Conservation (phyloP, 2,888 invertebrate species). For the Eilema depressum region DNA sequence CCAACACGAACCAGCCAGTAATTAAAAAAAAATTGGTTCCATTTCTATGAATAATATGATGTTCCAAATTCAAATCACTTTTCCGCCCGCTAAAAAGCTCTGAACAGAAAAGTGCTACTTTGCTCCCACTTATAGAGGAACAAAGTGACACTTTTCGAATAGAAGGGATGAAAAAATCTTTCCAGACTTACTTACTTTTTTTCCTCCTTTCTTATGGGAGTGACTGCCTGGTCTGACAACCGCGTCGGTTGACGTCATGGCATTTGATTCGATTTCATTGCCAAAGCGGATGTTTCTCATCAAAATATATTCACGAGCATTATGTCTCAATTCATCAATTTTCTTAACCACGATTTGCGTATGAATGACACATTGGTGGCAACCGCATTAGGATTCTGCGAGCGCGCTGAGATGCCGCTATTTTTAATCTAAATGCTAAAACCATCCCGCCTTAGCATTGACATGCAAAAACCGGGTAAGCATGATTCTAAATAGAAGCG, state of each 20-base stretch:
- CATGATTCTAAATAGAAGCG: not conserved
- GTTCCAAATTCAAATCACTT: too few species aligned
- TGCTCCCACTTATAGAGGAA: too few species aligned
- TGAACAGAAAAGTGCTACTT: too few species aligned
- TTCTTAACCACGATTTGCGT: slow-evolving; percentile 15
- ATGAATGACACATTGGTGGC: slow-evolving; percentile 18
- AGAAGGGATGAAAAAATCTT: too few species aligned
- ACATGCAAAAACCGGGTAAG: slow-evolving; percentile 24
- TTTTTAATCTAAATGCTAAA: slow-evolving; percentile 56
- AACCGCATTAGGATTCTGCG: slow-evolving; percentile 41
- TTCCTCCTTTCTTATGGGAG: too few species aligned
- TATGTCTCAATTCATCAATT: slow-evolving; percentile 1
- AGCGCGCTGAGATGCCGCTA: slow-evolving; percentile 30
- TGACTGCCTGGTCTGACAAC: too few species aligned
- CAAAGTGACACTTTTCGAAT: too few species aligned
- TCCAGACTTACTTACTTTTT: too few species aligned
- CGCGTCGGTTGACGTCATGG: not conserved
- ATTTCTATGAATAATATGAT: too few species aligned
- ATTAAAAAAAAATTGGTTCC: too few species aligned
- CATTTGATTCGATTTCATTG: not conserved
- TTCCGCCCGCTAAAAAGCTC: too few species aligned
- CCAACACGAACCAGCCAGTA: too few species aligned
- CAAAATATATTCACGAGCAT: not conserved
- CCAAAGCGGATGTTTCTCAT: not conserved
- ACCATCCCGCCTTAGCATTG: slow-evolving; percentile 31